Evolutionary conservation across 2,113 vertebrate genomes (phyloP).

Genomic region (Aix galericulata): DNA sequence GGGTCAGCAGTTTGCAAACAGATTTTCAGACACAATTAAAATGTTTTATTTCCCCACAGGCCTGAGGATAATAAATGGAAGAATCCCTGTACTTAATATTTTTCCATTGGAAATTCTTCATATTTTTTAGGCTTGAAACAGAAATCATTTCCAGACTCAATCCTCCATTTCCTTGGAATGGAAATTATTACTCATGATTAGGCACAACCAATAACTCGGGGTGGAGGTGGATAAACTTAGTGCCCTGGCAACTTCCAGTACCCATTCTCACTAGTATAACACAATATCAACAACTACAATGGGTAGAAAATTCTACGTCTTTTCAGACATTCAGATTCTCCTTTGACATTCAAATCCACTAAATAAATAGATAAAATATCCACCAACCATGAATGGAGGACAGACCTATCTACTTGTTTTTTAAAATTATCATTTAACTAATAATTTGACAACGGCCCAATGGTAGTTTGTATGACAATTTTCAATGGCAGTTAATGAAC

Average conservation of each 20-base stretch:
- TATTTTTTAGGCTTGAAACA: neutral
- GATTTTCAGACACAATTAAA: conserved; percentile 11
- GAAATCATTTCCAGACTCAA: neutral
- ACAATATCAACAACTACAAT: neutral
- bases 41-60: neutral
- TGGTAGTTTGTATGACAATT: neutral
- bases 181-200: neutral
- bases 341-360: neutral
- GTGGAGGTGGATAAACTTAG: neutral
- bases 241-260: neutral
- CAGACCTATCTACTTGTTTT: neutral
- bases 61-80: neutral
- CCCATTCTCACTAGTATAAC: neutral
- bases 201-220: neutral
- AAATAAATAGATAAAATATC: neutral
- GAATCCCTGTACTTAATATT: neutral
- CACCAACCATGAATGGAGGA: neutral
- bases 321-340: neutral
- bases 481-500: neutral
- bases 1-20: conserved; percentile 31
- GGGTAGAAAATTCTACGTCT: neutral
- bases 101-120: neutral
- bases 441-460: no score
- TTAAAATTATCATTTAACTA: neutral
- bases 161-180: neutral